Evolutionary conservation across 2,113 vertebrate species (phyloP).

Genomic region (Strigops habroptila): DNA sequence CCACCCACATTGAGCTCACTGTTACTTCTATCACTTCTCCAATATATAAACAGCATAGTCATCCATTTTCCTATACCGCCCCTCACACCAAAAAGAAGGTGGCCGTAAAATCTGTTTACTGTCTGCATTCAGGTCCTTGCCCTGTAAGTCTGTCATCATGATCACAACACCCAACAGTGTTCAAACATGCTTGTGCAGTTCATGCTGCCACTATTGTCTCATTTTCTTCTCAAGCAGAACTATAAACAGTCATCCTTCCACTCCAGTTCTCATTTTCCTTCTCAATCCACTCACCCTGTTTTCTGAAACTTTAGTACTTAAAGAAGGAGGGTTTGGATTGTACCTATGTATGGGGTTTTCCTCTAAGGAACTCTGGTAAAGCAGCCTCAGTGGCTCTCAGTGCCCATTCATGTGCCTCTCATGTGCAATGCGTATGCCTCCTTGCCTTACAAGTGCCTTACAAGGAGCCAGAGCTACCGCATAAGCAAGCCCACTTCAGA

Average conservation of each 20-base stretch:
- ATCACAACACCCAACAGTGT: background rate
- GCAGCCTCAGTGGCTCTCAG: background rate
- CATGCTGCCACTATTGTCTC: background rate
- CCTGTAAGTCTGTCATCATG: background rate
- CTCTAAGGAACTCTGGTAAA: background rate
- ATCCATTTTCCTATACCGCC: background rate
- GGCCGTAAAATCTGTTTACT: background rate
- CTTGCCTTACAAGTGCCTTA: background rate
- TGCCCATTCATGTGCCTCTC: background rate
- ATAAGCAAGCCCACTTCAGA: background rate
- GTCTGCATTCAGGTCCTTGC: background rate
- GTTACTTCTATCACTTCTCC: slow-evolving; percentile 13
- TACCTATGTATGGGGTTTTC: background rate
- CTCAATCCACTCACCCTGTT: background rate
- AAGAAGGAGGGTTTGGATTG: background rate
- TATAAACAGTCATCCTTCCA: background rate
- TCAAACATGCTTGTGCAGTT: background rate
- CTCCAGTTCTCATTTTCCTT: background rate
- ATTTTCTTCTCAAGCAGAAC: background rate
- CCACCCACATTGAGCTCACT: background rate
- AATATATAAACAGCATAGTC: background rate
- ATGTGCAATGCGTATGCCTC: background rate
- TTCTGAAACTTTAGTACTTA: background rate
- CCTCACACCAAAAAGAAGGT: background rate
- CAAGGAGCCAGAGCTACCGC: background rate